These are phyloP conservation scores for Cryptus viduatorius DNA, from an alignment of 2,888 invertebrate genomes.

Conservation along the genomic window DNA sequence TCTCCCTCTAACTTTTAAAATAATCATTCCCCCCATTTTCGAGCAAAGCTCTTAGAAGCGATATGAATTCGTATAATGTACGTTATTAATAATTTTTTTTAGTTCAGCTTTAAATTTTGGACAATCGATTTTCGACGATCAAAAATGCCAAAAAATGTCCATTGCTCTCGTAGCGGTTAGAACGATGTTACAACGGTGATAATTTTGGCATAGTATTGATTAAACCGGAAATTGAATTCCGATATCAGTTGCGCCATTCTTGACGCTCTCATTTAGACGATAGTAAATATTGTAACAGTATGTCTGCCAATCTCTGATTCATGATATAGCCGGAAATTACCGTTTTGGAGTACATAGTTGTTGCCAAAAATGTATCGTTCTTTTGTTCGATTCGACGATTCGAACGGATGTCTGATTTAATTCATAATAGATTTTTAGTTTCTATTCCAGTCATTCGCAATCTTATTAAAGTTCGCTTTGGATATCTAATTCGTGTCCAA, in stretches of 20 bases:
- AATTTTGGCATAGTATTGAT: neutral
- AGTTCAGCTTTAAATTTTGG: neutral
- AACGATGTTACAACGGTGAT: too few species aligned
- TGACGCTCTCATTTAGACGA: neutral
- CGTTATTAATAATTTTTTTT: neutral
- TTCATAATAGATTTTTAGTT: neutral
- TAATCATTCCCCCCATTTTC: slow-evolving; percentile 20
- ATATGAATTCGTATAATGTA: neutral
- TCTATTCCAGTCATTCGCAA: neutral
- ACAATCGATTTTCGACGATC: too few species aligned
- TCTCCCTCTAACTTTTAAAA: slow-evolving; percentile 35
- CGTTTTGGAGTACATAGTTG: neutral
- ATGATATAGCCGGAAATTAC: neutral
- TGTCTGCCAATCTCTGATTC: neutral
- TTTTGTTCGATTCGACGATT: neutral
- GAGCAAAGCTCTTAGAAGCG: neutral
- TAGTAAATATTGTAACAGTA: neutral
- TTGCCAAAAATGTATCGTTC: neutral
- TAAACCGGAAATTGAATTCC: neutral
- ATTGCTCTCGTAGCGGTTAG: too few species aligned
- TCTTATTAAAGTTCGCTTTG: neutral
- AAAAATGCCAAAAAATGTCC: too few species aligned
- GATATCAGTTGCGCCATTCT: neutral
- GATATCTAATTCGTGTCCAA: too few species aligned
- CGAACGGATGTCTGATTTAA: neutral